These are phyloP conservation scores for Timandra comae DNA, from an alignment of 2,888 invertebrate species.

Conservation along the genomic window DNA sequence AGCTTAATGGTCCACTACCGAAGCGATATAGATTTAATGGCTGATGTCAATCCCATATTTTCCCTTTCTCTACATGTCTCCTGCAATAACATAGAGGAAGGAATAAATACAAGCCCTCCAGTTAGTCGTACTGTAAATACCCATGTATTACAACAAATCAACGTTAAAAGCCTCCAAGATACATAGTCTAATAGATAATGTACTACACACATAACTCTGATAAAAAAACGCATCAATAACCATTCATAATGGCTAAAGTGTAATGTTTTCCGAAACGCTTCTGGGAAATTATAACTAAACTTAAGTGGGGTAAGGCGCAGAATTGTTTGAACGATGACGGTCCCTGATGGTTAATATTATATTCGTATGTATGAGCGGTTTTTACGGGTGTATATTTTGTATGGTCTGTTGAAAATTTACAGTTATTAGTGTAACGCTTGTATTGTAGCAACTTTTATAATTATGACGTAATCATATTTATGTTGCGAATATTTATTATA, in stretches of 20 bases:
- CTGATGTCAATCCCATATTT: conserved; percentile 1
- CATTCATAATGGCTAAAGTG: conserved; percentile 25
- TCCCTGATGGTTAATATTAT: conserved; percentile 32
- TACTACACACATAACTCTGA: conserved; percentile 24
- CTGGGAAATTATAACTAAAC: background rate
- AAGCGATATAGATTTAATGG: conserved; percentile 6
- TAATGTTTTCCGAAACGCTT: conserved; percentile 1
- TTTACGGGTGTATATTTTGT: conserved; percentile 15
- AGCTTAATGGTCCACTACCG: too few relatives aligned
- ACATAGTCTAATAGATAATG: conserved; percentile 25
- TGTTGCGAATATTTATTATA: too few relatives aligned
- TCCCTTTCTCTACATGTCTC: conserved; percentile 9
- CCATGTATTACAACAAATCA: conserved; percentile 22
- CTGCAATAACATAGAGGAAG: conserved; percentile 11
- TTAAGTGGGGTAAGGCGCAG: conserved; percentile 21
- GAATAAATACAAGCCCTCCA: conserved; percentile 12
- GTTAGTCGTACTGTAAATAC: conserved; percentile 16
- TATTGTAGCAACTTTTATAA: too few relatives aligned
- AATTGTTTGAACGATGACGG: conserved; percentile 24
- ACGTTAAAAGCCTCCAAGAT: conserved; percentile 29
- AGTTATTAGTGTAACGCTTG: too few relatives aligned
- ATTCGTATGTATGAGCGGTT: conserved; percentile 23
- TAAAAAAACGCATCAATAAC: conserved; percentile 34
- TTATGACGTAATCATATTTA: too few relatives aligned
- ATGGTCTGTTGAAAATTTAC: background rate